These are phyloP conservation scores for Astur gentilis DNA, from an alignment of 2,113 vertebrate species.

Conservation along the genomic window DNA sequence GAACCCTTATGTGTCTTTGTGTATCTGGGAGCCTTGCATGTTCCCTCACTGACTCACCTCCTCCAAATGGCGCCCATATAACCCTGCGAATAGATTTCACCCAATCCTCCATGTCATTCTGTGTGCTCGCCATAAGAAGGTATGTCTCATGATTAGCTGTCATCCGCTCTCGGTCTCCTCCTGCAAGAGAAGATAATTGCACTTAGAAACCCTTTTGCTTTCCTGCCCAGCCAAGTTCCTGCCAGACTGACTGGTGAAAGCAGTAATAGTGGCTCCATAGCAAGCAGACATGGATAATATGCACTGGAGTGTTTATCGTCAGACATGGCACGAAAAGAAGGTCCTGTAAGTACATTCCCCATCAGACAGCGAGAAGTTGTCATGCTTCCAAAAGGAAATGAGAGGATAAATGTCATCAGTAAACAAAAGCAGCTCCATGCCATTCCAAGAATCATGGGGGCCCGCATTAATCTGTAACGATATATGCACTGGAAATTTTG, in stretches of 20 bases:
- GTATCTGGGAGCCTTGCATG: background rate
- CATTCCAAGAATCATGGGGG: constrained; percentile 7
- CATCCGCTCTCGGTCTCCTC: constrained; percentile 95
- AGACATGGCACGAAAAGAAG: background rate
- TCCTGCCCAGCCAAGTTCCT: background rate
- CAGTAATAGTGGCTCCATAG: background rate
- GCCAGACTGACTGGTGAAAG: background rate
- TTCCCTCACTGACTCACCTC: constrained; percentile 80
- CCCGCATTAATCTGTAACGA: constrained; percentile 29
- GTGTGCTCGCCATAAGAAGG: constrained; percentile 98
- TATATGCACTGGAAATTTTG: background rate
- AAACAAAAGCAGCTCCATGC: constrained; percentile 54
- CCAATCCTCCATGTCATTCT: constrained; percentile 99
- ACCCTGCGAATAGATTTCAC: constrained; percentile 96
- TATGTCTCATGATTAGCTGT: constrained; percentile 98
- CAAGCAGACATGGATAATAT: background rate
- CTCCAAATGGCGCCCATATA: constrained; percentile 98
- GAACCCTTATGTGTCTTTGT: background rate
- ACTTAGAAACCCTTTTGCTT: background rate
- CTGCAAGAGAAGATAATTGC: constrained; percentile 70
- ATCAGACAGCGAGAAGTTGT: constrained; percentile 31
- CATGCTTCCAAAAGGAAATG: constrained; percentile 53
- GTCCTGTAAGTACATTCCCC: background rate
- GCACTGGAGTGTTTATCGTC: background rate
- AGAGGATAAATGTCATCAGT: constrained; percentile 50